Conservation (phyloP, 92 coral and sea anemone species). For the Plumapathes pennacea region DNA sequence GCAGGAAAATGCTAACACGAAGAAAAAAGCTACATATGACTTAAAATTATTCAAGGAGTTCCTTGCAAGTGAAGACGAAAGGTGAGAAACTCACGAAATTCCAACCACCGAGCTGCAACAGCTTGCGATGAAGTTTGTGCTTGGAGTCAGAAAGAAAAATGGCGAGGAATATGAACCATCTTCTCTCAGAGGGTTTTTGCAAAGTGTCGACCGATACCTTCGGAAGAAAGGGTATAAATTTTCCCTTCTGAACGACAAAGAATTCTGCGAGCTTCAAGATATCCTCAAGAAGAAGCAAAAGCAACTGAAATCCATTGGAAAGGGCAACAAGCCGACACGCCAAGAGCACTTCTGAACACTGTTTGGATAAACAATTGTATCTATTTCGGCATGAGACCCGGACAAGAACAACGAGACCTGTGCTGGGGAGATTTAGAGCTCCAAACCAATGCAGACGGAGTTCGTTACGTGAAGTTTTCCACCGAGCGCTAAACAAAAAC, state of each 20-base stretch:
- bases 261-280: constrained; percentile 44
- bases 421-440: constrained; percentile 56
- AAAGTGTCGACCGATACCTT: constrained; percentile 45
- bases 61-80: background rate
- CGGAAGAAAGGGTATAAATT: constrained; percentile 38
- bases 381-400: constrained; percentile 55
- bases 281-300: constrained; percentile 42
- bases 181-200: constrained; percentile 41
- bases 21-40: too few species aligned
- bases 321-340: constrained; percentile 58
- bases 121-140: constrained; percentile 13
- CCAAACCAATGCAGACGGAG: constrained; percentile 38
- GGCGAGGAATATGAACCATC: constrained; percentile 46
- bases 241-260: constrained; percentile 38
- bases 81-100: constrained; percentile 21
- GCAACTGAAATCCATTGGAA: constrained; percentile 29
- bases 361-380: constrained; percentile 44
- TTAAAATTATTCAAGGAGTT: background rate
- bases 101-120: background rate
- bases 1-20: too few species aligned
- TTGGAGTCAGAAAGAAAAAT: constrained; percentile 16
- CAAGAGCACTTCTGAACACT: constrained; percentile 37
- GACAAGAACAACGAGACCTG: constrained; percentile 54
- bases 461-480: constrained; percentile 28
- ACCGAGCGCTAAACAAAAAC: constrained; percentile 54